These are phyloP conservation scores for Tiphia femorata DNA, from an alignment of 2,888 invertebrate species.

Conservation along the genomic window DNA sequence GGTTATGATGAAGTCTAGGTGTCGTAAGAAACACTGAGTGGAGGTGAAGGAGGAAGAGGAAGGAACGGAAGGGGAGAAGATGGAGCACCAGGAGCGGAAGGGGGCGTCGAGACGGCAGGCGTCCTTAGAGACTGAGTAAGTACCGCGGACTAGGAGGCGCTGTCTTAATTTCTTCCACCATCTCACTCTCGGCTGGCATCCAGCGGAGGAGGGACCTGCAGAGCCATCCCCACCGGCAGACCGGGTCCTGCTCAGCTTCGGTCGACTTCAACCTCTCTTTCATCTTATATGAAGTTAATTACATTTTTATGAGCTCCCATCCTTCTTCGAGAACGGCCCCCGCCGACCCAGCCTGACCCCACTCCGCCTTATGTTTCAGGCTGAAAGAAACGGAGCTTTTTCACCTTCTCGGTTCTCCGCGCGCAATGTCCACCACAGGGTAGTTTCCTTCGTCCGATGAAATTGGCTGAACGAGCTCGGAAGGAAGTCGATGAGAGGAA, in stretches of 20 bases:
- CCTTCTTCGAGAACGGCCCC: conserved; percentile 35
- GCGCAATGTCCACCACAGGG: no score
- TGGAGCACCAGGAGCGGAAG: no score
- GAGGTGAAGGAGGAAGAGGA: no score
- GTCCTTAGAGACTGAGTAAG: no score
- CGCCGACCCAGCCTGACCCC: conserved; percentile 3
- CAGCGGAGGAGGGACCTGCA: conserved; percentile 17
- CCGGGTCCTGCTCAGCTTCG: conserved; percentile 5
- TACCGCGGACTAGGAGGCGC: conserved; percentile 32
- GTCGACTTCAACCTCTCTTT: conserved; percentile 44
- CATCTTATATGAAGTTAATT: conserved; percentile 59
- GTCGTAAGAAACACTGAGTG: no score
- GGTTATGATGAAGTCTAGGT: no score
- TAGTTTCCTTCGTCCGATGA: conserved; percentile 13
- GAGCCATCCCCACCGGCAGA: conserved; percentile 17
- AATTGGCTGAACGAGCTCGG: background rate
- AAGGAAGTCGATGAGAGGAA: conserved; percentile 5
- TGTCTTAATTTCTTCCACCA: conserved; percentile 51
- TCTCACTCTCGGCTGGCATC: conserved; percentile 33
- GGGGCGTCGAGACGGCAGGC: no score
- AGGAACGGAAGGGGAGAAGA: no score
- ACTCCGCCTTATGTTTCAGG: conserved; percentile 31
- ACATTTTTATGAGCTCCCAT: conserved; percentile 56
- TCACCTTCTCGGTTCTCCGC: conserved; percentile 12
- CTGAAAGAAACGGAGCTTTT: conserved; percentile 29